Conservation (phyloP, 2,888 invertebrate species). For the Microctonus aethiopoides region DNA sequence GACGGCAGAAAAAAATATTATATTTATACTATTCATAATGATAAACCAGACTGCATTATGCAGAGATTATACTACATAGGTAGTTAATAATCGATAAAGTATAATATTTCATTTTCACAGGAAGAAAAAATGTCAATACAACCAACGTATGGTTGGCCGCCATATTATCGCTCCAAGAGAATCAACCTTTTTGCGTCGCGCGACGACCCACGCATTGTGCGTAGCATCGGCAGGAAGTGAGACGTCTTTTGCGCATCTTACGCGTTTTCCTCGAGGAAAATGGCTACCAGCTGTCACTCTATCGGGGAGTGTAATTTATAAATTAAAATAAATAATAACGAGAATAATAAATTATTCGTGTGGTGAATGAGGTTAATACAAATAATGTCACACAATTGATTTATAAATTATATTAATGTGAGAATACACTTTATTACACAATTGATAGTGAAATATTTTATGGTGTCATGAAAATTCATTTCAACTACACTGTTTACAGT, state of each 20-base stretch:
- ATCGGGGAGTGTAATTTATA: conserved; percentile 46
- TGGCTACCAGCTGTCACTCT: conserved; percentile 63
- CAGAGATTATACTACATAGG: too few species aligned
- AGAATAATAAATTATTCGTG: background rate
- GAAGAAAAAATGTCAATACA: background rate
- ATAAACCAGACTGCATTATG: too few species aligned
- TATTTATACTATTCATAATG: too few species aligned
- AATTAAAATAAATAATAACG: background rate
- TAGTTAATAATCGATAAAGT: too few species aligned
- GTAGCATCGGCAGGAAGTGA: conserved; percentile 49
- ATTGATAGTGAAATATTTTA: conserved; percentile 41
- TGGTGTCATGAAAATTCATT: conserved; percentile 56
- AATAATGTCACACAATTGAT: conserved; percentile 50
- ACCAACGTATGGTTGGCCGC: background rate
- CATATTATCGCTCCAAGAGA: conserved; percentile 13
- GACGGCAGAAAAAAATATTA: too few species aligned
- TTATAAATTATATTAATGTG: conserved; percentile 33
- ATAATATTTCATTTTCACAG: background rate
- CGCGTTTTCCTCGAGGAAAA: conserved; percentile 60
- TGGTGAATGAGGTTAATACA: conserved; percentile 28
- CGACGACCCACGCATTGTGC: conserved; percentile 41
- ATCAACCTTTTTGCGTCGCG: conserved; percentile 17
- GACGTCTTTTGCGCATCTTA: conserved; percentile 56
- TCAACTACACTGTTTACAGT: conserved; percentile 53
- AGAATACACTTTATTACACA: conserved; percentile 26